These are phyloP conservation scores for Brachionichthys hirsutus DNA, from an alignment of 2,113 vertebrate species.

Conservation along the genomic window DNA sequence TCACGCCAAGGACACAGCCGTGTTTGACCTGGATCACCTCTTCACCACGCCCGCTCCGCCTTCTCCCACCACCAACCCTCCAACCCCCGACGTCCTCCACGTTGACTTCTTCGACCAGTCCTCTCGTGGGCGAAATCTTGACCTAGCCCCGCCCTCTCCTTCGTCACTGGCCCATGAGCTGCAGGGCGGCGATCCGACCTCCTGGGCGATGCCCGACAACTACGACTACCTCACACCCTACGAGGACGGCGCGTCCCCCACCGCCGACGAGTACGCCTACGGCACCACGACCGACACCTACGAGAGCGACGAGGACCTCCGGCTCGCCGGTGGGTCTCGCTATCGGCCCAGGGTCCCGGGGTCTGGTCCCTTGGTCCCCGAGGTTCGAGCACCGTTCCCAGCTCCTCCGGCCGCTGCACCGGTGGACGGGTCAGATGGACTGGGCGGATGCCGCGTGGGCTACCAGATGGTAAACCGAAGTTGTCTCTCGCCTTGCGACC, in stretches of 20 bases:
- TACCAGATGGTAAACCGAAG: slow-evolving; percentile 84
- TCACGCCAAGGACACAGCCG: slow-evolving; percentile 66
- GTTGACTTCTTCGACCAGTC: slow-evolving; percentile 85
- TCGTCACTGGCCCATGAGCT: slow-evolving; percentile 67
- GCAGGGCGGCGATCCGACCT: slow-evolving; percentile 79
- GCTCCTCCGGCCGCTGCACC: slow-evolving; percentile 37
- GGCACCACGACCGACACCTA: slow-evolving; percentile 86
- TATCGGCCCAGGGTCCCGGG: slow-evolving; percentile 58
- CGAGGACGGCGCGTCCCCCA: slow-evolving; percentile 84
- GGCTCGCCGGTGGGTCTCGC: slow-evolving; percentile 61
- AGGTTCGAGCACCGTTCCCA: slow-evolving; percentile 23
- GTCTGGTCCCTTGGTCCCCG: slow-evolving; percentile 37
- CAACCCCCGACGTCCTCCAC: slow-evolving; percentile 74
- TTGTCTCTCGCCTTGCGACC: slow-evolving; percentile 89
- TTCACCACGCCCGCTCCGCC: slow-evolving; percentile 43
- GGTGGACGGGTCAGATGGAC: slow-evolving; percentile 69
- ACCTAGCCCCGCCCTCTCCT: slow-evolving; percentile 68
- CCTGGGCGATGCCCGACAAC: slow-evolving; percentile 83
- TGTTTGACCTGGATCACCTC: slow-evolving; percentile 68
- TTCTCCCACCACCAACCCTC: slow-evolving; percentile 49
- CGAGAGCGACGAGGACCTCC: slow-evolving; percentile 75
- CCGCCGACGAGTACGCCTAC: slow-evolving; percentile 83
- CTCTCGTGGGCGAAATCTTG: slow-evolving; percentile 64
- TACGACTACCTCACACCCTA: slow-evolving; percentile 90
- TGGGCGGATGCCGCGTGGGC: slow-evolving; percentile 80